Evolutionary conservation across 2,888 invertebrate species (phyloP).

Genomic region (Ectobius pallidus): DNA sequence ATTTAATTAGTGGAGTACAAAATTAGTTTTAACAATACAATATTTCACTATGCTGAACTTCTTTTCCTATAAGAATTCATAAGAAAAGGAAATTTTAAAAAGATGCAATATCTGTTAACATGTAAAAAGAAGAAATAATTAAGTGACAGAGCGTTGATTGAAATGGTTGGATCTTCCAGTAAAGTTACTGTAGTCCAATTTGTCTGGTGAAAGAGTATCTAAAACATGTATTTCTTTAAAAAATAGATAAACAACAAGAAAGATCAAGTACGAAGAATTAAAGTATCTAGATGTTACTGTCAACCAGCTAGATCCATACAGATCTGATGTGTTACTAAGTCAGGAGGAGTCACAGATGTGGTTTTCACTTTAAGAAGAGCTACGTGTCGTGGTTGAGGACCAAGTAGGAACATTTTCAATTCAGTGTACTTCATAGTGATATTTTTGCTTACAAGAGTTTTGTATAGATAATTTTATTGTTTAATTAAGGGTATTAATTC

Average conservation of each 20-base stretch:
- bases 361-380: not conserved
- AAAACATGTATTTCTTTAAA: conserved; percentile 33
- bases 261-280: conserved; percentile 33
- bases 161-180: too few species aligned
- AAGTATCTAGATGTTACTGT: conserved; percentile 25
- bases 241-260: conserved; percentile 35
- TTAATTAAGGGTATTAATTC: too few species aligned
- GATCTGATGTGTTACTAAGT: not conserved
- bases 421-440: too few species aligned
- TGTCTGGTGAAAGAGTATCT: conserved; percentile 26
- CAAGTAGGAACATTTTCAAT: not conserved
- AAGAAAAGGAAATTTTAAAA: too few species aligned
- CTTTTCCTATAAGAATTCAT: too few species aligned
- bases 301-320: conserved; percentile 32
- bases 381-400: not conserved
- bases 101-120: too few species aligned
- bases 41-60: not conserved
- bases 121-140: too few species aligned
- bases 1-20: not conserved
- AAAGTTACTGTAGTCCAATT: too few species aligned
- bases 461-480: too few species aligned
- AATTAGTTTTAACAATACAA: not conserved
- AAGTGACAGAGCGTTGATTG: too few species aligned
- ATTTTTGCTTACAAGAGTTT: too few species aligned
- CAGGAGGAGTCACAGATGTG: not conserved